Conservation (phyloP, 2,888 invertebrate species). For the Acanthosepion esculentum region DNA sequence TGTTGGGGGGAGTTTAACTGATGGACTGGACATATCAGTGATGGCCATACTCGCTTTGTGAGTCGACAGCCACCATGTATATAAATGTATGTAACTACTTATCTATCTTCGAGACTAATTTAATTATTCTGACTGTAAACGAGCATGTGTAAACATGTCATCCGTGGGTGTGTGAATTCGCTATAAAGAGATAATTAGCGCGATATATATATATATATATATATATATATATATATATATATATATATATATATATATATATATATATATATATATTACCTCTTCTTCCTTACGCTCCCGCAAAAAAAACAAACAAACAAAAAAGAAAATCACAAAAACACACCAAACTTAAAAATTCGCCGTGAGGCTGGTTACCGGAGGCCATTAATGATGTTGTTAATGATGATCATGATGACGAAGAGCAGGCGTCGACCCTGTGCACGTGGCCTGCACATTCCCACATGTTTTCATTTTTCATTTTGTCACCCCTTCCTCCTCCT, state of each 20-base stretch:
- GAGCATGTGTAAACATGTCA: constrained; percentile 33
- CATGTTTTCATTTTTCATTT: too few relatives aligned
- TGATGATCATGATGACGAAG: neutral
- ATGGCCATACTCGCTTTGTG: too few relatives aligned
- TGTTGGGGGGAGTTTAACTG: too few relatives aligned
- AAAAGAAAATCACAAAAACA: too few relatives aligned
- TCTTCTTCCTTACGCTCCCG: too few relatives aligned
- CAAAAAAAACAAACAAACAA: too few relatives aligned
- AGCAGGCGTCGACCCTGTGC: neutral
- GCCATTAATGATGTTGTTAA: neutral
- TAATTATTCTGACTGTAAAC: neutral
- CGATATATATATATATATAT: neutral
- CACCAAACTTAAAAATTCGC: too few relatives aligned
- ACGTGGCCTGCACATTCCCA: neutral
- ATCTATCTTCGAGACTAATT: neutral
- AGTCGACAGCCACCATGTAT: too few relatives aligned
- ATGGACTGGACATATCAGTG: too few relatives aligned
- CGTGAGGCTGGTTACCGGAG: neutral
- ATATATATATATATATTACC: neutral
- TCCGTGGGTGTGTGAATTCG: neutral
- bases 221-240: too few relatives aligned
- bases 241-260: constrained; percentile 33
- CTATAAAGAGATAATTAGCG: neutral
- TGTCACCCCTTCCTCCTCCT: neutral
- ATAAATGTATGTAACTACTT: neutral